Percentiles rank a stretch among this genome's conserved stretches.
Conservation (phyloP, 30 jellyfish, hydroid and myxozoan species). For the Cassiopea xamachana region DNA sequence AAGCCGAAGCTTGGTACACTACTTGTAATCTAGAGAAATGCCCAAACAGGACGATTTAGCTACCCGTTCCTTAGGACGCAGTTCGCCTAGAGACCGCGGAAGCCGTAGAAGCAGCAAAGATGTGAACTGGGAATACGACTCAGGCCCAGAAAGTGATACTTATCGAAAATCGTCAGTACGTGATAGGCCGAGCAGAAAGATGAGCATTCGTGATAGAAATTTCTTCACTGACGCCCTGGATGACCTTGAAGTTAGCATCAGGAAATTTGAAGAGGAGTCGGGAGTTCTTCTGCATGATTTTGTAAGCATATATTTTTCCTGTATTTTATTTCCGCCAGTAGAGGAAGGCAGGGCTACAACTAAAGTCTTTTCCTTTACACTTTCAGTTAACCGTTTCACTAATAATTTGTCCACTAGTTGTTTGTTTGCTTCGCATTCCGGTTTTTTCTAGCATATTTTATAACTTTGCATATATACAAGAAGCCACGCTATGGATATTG, state of each 20-base stretch:
- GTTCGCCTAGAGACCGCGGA: slow-evolving; percentile 54
- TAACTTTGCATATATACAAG: too few relatives aligned
- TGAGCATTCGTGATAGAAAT: slow-evolving; percentile 54
- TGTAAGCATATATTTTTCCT: slow-evolving; percentile 36
- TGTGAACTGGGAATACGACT: slow-evolving; percentile 38
- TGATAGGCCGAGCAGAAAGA: slow-evolving; percentile 49
- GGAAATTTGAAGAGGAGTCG: slow-evolving; percentile 71
- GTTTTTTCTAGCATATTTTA: too few relatives aligned
- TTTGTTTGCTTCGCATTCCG: too few relatives aligned
- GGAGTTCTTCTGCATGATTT: slow-evolving; percentile 52
- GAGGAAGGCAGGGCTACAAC: not conserved
- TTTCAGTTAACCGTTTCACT: not conserved
- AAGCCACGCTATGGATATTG: too few relatives aligned
- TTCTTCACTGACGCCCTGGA: slow-evolving; percentile 68
- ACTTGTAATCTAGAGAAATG: not conserved
- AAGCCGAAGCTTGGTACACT: not conserved
- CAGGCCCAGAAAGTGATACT: slow-evolving; percentile 55
- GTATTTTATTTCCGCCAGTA: too few relatives aligned
- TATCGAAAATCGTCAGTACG: slow-evolving; percentile 8
- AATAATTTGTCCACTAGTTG: too few relatives aligned
- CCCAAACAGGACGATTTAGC: slow-evolving; percentile 3
- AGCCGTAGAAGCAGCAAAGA: slow-evolving; percentile 67
- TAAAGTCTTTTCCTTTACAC: not conserved
- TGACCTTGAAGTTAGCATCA: slow-evolving; percentile 49
- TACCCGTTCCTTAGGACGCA: slow-evolving; percentile 36